Conservation (phyloP, 2,797 vertebrate genomes). For the Sebastiscus albofasciatus region DNA sequence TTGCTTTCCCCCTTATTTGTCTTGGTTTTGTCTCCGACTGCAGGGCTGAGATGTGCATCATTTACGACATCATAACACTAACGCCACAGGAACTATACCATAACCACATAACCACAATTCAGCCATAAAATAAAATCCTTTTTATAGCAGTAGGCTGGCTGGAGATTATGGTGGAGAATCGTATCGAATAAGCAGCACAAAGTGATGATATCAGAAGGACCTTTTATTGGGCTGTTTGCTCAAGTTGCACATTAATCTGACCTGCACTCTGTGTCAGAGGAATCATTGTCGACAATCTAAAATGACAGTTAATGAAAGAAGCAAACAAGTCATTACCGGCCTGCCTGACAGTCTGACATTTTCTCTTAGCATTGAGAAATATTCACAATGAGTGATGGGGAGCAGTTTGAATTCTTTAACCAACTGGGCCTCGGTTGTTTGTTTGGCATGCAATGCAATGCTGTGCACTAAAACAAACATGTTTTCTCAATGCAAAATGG, state of each 20-base stretch:
- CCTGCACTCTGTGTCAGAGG: conserved; percentile 3
- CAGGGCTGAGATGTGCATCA: not conserved
- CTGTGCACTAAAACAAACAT: not conserved
- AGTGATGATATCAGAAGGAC: not conserved
- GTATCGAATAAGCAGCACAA: not conserved
- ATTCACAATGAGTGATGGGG: not conserved
- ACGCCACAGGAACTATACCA: not conserved
- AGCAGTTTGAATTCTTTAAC: not conserved
- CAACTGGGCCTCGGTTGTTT: not conserved
- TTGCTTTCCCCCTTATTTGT: not conserved
- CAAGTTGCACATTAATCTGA: conserved; percentile 9
- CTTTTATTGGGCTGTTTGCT: conserved; percentile 12
- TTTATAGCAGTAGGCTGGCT: not conserved
- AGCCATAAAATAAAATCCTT: conserved; percentile 22
- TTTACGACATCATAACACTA: conserved; percentile 30
- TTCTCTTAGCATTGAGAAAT: not conserved
- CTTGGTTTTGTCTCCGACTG: not conserved
- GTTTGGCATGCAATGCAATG: not conserved
- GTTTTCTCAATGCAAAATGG: not conserved
- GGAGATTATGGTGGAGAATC: not conserved
- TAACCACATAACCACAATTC: conserved; percentile 10
- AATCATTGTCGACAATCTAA: conserved; percentile 1
- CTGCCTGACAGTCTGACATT: not conserved
- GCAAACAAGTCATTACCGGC: conserved; percentile 8
- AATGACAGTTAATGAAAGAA: conserved; percentile 25